Percentiles rank a stretch among this genome's conserved stretches.
These are phyloP conservation scores for Dermatemys mawii DNA, from an alignment of 2,113 vertebrate species.

Conservation along the genomic window DNA sequence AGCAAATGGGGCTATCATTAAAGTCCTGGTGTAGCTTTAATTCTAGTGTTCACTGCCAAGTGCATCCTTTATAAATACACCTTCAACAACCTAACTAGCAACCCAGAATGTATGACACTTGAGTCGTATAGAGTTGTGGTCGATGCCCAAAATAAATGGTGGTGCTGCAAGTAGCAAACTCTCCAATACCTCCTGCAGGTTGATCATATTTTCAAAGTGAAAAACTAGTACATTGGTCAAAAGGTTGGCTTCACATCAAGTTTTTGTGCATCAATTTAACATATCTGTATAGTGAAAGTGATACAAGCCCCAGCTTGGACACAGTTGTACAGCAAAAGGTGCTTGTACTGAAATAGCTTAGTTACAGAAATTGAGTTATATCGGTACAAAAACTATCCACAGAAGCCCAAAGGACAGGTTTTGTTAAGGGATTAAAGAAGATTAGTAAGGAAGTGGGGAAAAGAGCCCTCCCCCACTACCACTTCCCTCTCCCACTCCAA, in stretches of 20 bases:
- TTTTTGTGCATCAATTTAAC: slow-evolving; percentile 16
- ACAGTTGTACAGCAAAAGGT: not conserved
- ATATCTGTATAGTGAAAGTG: not conserved
- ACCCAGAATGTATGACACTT: slow-evolving; percentile 67
- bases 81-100: slow-evolving; percentile 72
- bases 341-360: not conserved
- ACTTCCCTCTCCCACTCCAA: not conserved
- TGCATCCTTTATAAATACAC: slow-evolving; percentile 67
- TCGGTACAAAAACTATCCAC: not conserved
- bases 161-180: slow-evolving; percentile 65
- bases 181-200: slow-evolving; percentile 62
- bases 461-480: not conserved
- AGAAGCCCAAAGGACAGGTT: not conserved
- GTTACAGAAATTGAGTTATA: not conserved
- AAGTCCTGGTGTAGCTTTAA: slow-evolving; percentile 65
- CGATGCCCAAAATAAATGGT: slow-evolving; percentile 67
- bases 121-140: slow-evolving; percentile 67
- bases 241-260: slow-evolving; percentile 13
- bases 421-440: not conserved
- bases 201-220: slow-evolving; percentile 49
- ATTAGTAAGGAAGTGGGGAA: not conserved
- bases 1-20: slow-evolving; percentile 72
- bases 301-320: not conserved
- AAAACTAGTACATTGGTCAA: slow-evolving; percentile 41
- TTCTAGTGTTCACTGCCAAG: slow-evolving; percentile 67